Base-by-base conservation (phyloP, 2,113 vertebrate genomes). In the Capreolus pygargus region DNA sequence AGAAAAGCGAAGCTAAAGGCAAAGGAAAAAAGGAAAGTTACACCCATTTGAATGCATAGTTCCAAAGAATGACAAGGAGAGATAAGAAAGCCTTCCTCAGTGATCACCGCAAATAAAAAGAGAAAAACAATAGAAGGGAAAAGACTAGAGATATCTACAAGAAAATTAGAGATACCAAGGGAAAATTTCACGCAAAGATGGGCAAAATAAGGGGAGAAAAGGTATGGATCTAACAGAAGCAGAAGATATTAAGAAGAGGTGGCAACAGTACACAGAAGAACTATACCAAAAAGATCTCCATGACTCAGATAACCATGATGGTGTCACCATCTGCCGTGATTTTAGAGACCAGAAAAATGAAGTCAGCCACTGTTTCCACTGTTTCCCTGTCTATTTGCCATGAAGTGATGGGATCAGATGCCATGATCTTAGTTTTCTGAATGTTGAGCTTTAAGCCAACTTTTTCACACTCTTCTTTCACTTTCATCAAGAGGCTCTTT, bases 371-470 rank as follows among this genome's bases (percentile, higher is more conserved):
- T 36, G 16, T 36, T 36, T 67, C 8, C 4, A 36, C 8, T 67
- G 64, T 67, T n/a, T 36, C 33, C 33, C 64, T 4, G 10, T 67
- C 64, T 67, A 67, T 36, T n/a, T 67, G 7, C 2, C 3, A 19
- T 5, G 33, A 67, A 67, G 33, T 67, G 8, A n/a, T 67, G 61
- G 16, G 4, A 67, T 1, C 0, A 2, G 61, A 67, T 19, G 16
- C 33, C 33, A n/a, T 1, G 61, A 67, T 67, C 4, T 67, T 67
- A 10, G 7, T 67, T 67, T 67, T n/a, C 33, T 67, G 61, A 67
- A 67, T n/a, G 33, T 67, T 19, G 33, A n/a, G 3, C 61, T 67
- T 67, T 67, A 67, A 19, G 33, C 8, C 64, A n/a, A 19, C 16
- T n/a, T 67, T 67, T 67, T 67, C 33, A 67, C 16, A n/a, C 33